A percentile compares a stretch with the other conserved stretches of the same genome.
phyloP scores from a whole-genome alignment of 2,797 vertebrate genomes.

The Eidolon dupreanum region DNA sequence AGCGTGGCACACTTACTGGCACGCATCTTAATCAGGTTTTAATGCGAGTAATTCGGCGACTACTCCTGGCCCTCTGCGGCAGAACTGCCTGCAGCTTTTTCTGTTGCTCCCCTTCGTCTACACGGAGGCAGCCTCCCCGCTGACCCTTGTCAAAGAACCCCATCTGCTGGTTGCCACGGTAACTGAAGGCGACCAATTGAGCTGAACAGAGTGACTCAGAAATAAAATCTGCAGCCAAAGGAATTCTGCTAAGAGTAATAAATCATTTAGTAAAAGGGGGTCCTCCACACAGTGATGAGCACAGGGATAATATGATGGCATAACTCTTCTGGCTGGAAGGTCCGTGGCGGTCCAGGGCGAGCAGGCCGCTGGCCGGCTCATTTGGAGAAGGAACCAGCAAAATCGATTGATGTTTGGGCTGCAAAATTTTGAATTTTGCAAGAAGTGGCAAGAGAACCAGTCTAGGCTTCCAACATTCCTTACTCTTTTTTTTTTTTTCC shows the following conservation, averaged over 20 bases:
- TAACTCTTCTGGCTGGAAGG: conserved; percentile 52
- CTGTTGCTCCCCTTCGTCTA: conserved; percentile 69
- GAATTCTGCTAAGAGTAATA: conserved; percentile 76
- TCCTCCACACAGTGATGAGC: conserved; percentile 9
- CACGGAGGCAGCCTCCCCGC: conserved; percentile 82
- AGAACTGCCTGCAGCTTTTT: conserved; percentile 84
- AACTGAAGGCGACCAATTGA: conserved; percentile 84
- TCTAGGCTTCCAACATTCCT: not conserved
- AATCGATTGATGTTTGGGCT: not conserved
- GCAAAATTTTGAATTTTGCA: not conserved
- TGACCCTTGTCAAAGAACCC: conserved; percentile 93
- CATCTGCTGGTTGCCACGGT: conserved; percentile 92
- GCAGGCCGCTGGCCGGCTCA: not conserved
- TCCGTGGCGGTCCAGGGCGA: not conserved
- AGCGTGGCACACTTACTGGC: conserved; percentile 91
- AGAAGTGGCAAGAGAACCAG: not conserved
- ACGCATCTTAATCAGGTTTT: conserved; percentile 97
- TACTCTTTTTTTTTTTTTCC: not conserved
- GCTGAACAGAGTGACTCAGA: conserved; percentile 73
- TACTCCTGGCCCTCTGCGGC: conserved; percentile 84
- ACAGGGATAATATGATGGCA: not conserved
- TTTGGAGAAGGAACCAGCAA: not conserved
- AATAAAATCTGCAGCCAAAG: conserved; percentile 78
- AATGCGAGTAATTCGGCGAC: conserved; percentile 95
- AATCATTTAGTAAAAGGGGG: conserved; percentile 78